Base-by-base conservation (phyloP, 1,140 invertebrate species). In the Drosophila leontia region DNA sequence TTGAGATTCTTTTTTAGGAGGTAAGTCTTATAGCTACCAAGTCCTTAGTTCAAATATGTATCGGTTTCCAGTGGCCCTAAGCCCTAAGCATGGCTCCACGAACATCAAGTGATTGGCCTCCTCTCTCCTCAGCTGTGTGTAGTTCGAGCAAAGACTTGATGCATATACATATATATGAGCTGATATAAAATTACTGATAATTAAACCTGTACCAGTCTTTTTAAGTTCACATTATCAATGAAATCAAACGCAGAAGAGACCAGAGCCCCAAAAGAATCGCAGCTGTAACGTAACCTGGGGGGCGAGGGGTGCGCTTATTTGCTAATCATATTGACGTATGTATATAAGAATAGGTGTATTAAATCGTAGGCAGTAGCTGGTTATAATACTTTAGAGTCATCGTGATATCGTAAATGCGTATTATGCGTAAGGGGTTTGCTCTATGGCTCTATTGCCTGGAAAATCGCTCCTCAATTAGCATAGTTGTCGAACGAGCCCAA, bases 401-500 rank as follows among this genome's bases (percentile, higher is more conserved):
- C 77, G 64, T 72, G 72, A 74, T 80, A 78, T 88, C 64, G 62
- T 88, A 88, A 88, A 88, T 88, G 85, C 84, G 77, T 90, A 64
- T 84, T 90, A 88, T 88, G 85, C 84, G 84, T 88, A 75, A 61
- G 77, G 69, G 42, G 9, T 74, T 61, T 62, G 35, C 53, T 56
- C 53, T 39, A 55, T 64, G 78, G 82, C 78, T n/a, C n/a, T n/a
- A n/a, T n/a, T n/a, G n/a, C n/a, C n/a, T n/a, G n/a, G n/a, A n/a
- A n/a, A n/a, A n/a, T n/a, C n/a, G n/a, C n/a, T 47, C 3, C 55
- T 77, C 37, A 97, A 95, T 96, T 97, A 92, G 97, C 95, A 94
- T 98, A 98, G 93, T 98, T 97, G 94, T 98, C 97, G 93, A 98
- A 98, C 9, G 97, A 98, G 81, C 97, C 97, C 92, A 98, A 95